Evolutionary conservation across 1,140 invertebrate species (phyloP).

Genomic region (Eueides isabella): DNA sequence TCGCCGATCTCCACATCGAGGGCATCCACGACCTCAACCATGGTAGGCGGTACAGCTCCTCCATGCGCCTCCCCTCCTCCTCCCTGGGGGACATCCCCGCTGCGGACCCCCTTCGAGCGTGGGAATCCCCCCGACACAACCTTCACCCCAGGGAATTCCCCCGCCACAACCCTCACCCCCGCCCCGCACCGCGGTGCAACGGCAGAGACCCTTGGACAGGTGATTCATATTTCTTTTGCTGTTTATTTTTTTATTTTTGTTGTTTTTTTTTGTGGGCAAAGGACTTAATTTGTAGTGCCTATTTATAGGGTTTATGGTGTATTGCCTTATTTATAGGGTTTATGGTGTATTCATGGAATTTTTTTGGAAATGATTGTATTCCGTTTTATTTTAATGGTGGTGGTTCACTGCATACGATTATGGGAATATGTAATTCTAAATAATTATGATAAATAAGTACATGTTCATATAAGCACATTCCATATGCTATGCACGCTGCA

Average conservation of each 20-base stretch:
- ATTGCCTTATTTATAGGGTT: conserved; percentile 6
- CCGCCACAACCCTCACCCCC: conserved; percentile 47
- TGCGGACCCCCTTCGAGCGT: conserved; percentile 58
- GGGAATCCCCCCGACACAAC: conserved; percentile 50
- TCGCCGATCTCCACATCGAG: conserved; percentile 94
- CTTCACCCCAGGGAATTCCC: conserved; percentile 27
- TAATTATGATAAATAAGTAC: too few relatives aligned
- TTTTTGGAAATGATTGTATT: conserved; percentile 42
- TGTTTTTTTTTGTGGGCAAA: conserved; percentile 49
- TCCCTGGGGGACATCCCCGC: conserved; percentile 68
- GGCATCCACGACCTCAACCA: conserved; percentile 80
- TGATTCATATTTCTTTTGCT: conserved; percentile 76
- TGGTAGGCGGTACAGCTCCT: conserved; percentile 81
- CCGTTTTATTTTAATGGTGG: not conserved
- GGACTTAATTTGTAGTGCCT: not conserved
- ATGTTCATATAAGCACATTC: conserved; percentile 27
- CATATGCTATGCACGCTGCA: conserved; percentile 33
- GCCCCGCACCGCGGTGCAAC: conserved; percentile 62
- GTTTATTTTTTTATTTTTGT: conserved; percentile 41
- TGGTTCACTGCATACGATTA: not conserved
- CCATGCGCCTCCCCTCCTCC: conserved; percentile 73
- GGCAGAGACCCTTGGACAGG: conserved; percentile 80
- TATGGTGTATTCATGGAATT: conserved; percentile 6
- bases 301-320: not conserved
- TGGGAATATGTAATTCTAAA: not conserved